Evolutionary conservation across 2,113 vertebrate species (phyloP), one percentile per base, ranked within the genome.

Genomic region (Malaclemys terrapin): DNA sequence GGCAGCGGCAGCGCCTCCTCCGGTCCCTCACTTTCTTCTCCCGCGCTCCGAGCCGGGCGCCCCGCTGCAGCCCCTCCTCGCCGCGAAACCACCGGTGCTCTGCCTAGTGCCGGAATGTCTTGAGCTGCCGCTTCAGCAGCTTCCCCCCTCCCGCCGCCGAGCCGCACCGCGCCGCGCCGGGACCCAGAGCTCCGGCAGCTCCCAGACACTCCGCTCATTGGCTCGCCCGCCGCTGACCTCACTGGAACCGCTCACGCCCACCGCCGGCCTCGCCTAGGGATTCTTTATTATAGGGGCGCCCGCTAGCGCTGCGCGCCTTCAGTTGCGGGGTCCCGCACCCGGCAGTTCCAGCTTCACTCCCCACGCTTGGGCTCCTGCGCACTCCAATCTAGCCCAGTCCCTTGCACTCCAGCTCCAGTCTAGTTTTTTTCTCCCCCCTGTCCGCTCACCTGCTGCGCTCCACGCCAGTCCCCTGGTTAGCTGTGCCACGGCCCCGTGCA

Each of bases 181-280:
- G 47, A 27, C 90, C 50, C 65, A 14, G 53, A 45, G 54, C 86
- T 29, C 47, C 57, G 14, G 27, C 88, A 29, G 56, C 87, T 80
- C 72, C 80, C 91, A 24, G 59, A 24, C 79, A 45, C 93, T 10
- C 84, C 35, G 56, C 53, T 95, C 81, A 96, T 96, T 96, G 96
- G 96, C 53, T 80, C n/a, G 42, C 69, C 81, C 49, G 91, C 81
- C 54, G 57, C 84, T 96, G 96, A 96, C 91, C 87, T 96, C 96
- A 94, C 91, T 24, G 22, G 42, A 31, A 81, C 59, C 29, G 86
- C 17, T 62, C 42, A 69, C 84, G 65, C 90, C 90, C 91, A 45
- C 79, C 49, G 42, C 54, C 80, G 62, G 80, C 80, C 62, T 29
- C 45, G 59, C 91, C 85, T 69, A 25, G 49, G 69, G n/a, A n/a